Conservation (phyloP, 2,113 vertebrate genomes). For the Macheiramphus alcinus region DNA sequence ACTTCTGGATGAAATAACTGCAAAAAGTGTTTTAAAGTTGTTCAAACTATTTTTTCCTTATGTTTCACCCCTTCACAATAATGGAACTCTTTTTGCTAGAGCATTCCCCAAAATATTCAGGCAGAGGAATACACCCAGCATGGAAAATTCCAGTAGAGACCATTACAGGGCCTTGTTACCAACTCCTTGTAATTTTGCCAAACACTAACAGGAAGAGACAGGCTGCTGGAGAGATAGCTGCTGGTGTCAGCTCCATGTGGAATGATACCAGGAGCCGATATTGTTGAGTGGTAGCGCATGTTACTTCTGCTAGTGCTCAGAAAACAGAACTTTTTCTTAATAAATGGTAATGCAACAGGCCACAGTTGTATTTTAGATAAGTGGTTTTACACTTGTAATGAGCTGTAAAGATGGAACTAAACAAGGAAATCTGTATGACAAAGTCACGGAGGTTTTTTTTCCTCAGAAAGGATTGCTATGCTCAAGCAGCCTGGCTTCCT, state of each 20-base stretch:
- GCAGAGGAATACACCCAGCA: not conserved
- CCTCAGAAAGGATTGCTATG: not conserved
- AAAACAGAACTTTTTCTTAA: not conserved
- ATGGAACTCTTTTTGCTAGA: not conserved
- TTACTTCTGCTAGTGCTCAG: not conserved
- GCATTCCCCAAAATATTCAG: not conserved
- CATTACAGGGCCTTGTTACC: not conserved
- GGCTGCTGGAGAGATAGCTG: not conserved
- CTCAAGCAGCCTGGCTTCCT: not conserved
- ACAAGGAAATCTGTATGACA: not conserved
- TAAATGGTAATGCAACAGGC: not conserved
- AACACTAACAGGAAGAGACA: not conserved
- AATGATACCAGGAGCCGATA: not conserved
- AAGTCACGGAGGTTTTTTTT: not conserved
- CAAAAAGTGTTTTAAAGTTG: not conserved
- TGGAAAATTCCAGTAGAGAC: not conserved
- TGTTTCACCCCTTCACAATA: not conserved
- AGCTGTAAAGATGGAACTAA: not conserved
- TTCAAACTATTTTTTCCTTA: not conserved
- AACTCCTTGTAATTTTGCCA: not conserved
- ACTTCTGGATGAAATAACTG: not conserved
- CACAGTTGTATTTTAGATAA: not conserved
- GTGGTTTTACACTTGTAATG: not conserved
- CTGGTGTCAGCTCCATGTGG: not conserved
- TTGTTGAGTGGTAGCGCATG: not conserved